Base-by-base conservation (phyloP, 2,113 vertebrate genomes). In the Rhabdornis inornatus region DNA sequence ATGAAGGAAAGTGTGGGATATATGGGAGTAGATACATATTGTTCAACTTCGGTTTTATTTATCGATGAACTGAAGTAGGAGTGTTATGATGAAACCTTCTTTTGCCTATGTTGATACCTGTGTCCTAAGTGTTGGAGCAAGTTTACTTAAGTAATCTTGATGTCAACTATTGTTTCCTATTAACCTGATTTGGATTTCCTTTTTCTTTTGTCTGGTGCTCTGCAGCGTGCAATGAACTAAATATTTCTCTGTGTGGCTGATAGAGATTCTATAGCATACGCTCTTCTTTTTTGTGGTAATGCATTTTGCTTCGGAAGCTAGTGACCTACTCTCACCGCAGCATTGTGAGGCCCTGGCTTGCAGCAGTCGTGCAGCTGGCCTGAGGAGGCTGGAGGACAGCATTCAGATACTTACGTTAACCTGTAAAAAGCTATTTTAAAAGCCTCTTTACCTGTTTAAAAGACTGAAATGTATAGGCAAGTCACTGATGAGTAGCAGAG, bases 281-380 rank as follows among this genome's bases (percentile, higher is more conserved):
- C 4, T 39, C 0, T 31, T 44, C 10, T 0, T 42, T 72, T 71
- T 18, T 37, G 35, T 74, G 23, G 22, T 63, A 19, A 2, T 1
- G 0, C 10, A 3, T 47, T 17, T 47, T 31, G 3, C 21, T 66
- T 1, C 2, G 7, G 49, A 44, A 53, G 44, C 12, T 40, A 15
- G 17, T 37, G 9, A 19, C 13, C 33, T 2, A 3, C 13, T 87
- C 27, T 59, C 7, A 19, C 27, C 14, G 14, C 44, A 35, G 8
- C 1, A 0, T 23, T 61, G 47, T 2, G 13, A 63, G 31, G 31
- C 19, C 21, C 19, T 71, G 28, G 30, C 40, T 66, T 66, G 11
- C 28, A 82, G 60, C 35, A 56, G 23, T 33, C 61, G 21, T 35
- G 19, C 11, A 75, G 1, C 35, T 59, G 78, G 18, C 37, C 28